Evolutionary conservation across 2,888 invertebrate species (phyloP).

Genomic region (Cenopis cana): DNA sequence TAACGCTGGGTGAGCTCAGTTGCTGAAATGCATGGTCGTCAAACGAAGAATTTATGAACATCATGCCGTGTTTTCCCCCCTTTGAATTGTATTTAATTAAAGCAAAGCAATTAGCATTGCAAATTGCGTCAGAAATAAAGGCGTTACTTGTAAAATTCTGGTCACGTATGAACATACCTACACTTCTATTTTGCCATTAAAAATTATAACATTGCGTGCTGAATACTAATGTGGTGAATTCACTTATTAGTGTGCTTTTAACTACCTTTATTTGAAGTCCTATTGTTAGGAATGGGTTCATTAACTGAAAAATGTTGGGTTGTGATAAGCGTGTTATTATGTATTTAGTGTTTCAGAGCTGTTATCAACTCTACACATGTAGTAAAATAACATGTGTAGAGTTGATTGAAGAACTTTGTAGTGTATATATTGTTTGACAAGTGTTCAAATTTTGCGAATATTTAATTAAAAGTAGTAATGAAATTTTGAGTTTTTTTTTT

Average conservation of each 20-base stretch:
- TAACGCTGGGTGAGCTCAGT: too few relatives aligned
- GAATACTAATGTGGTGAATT: constrained; percentile 43
- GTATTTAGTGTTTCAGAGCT: neutral
- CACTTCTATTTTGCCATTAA: constrained; percentile 45
- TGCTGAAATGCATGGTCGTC: too few relatives aligned
- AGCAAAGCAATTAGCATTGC: constrained; percentile 23
- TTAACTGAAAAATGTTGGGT: constrained; percentile 19
- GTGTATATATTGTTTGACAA: too few relatives aligned
- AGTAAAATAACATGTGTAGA: too few relatives aligned
- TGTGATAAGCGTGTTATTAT: neutral
- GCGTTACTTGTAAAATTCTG: constrained; percentile 31
- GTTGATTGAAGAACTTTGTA: too few relatives aligned
- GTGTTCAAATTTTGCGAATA: too few relatives aligned
- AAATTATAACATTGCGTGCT: constrained; percentile 42
- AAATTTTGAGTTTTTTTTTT: too few relatives aligned
- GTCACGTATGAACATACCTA: constrained; percentile 39
- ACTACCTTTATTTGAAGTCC: constrained; percentile 18
- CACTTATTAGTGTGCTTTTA: constrained; percentile 37
- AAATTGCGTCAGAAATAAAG: constrained; percentile 31
- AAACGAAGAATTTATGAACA: neutral
- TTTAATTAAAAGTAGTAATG: too few relatives aligned
- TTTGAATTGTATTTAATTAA: neutral
- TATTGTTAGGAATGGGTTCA: constrained; percentile 20
- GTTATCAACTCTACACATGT: neutral
- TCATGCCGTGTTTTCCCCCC: neutral